Evolutionary conservation across 2,113 vertebrate species (phyloP), one percentile per base, ranked within the genome.

Genomic region (Leptosomus discolor): DNA sequence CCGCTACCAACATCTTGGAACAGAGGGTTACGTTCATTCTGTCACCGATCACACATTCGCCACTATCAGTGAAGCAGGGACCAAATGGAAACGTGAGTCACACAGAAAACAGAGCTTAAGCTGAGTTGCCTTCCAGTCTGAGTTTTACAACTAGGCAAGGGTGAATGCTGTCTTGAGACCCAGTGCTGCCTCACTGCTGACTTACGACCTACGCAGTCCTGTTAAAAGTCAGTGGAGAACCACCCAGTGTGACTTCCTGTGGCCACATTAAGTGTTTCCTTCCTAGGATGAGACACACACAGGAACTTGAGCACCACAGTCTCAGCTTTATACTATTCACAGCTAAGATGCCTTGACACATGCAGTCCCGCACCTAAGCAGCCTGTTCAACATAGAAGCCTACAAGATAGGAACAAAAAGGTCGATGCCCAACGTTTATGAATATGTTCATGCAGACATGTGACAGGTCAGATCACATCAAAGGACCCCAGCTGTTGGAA

Each of bases 31-130:
- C 9, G 15, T 27, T 58, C 26, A 14, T 21, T 57, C 27, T 50
- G 19, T 43, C 37, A 77, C 18, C 0, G 0, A 57, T 15, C 13
- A 63, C 23, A 43, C 6, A 32, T 56, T 64, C 75, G 4, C 45
- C 71, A 34, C 20, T 60, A 32, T 64, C 50, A 51, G 8, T 48
- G 45, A 60, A 71, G 6, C 14, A 56, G 24, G 15, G 36, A 60
- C 19, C n/a, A 61, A 75, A 68, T 5, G 41, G 39, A 76, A 88
- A 68, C 43, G 18, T 27, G 16, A 71, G 20, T 32, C 3, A 5
- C 26, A 53, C 21, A 56, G 53, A 86, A 85, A 37, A 6, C 4
- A 51, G 26, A 67, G 18, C 8, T 78, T 37, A 54, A 83, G 36
- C 22, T 81, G n/a, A 41, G 43, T 37, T 73, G 4, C n/a, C 10